These are phyloP conservation scores for Cyphomyrmex costatus DNA, from an alignment of 1,140 invertebrate genomes.

Conservation along the genomic window DNA sequence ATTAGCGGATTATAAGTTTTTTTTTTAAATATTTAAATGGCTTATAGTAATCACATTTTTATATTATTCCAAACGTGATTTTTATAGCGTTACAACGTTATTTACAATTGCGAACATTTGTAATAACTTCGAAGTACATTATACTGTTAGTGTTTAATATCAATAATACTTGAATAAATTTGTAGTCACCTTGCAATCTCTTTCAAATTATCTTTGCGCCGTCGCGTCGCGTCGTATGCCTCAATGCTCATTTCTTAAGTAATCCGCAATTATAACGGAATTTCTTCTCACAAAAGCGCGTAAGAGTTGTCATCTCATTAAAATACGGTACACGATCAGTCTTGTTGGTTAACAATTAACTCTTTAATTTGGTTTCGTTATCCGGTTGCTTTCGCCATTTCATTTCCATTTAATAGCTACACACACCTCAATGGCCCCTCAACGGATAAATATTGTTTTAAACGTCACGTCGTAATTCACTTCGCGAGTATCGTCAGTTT, in stretches of 20 bases:
- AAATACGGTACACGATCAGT: not conserved
- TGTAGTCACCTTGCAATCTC: not conserved
- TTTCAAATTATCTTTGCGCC: constrained; percentile 13
- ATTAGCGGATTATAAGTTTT: not conserved
- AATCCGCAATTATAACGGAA: constrained; percentile 12
- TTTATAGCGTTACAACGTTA: not conserved
- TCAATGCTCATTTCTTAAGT: not conserved
- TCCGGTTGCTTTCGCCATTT: constrained; percentile 36
- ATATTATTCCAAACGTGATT: not conserved
- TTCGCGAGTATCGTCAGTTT: constrained; percentile 8
- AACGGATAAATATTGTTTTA: constrained; percentile 46
- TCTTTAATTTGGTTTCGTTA: constrained; percentile 45
- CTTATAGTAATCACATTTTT: not conserved
- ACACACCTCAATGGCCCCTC: not conserved
- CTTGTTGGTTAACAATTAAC: constrained; percentile 40
- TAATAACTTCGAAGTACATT: not conserved
- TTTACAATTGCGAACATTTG: not conserved
- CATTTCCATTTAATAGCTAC: constrained; percentile 26
- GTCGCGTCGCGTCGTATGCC: not conserved
- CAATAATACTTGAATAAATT: constrained; percentile 37
- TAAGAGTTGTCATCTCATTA: constrained; percentile 20
- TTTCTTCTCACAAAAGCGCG: constrained; percentile 8
- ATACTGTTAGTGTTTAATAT: not conserved
- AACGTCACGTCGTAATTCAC: constrained; percentile 26
- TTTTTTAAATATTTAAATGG: not conserved